These are phyloP conservation scores for Glomeris marginata DNA, from an alignment of 2,888 invertebrate genomes.

Conservation along the genomic window DNA sequence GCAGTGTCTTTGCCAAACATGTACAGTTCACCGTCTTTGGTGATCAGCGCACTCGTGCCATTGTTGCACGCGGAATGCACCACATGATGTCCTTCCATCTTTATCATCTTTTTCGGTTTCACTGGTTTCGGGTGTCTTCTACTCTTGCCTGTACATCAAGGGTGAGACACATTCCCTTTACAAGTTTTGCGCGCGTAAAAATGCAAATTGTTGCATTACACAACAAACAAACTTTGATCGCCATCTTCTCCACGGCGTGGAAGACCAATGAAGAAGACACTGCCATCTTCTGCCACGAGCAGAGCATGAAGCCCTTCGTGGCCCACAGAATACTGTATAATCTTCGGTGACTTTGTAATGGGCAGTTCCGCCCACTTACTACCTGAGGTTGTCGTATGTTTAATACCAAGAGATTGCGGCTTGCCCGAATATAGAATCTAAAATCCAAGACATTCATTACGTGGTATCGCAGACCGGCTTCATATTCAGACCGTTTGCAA, in stretches of 20 bases:
- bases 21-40: conserved; percentile 71
- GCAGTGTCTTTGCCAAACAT: conserved; percentile 91
- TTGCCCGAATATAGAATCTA: conserved; percentile 76
- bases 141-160: conserved; percentile 26
- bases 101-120: conserved; percentile 81
- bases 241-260: conserved; percentile 88
- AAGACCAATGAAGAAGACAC: conserved; percentile 71
- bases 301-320: conserved; percentile 88
- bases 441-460: conserved; percentile 14
- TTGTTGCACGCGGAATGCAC: conserved; percentile 81
- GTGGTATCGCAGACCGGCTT: not conserved
- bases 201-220: too few relatives aligned
- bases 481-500: too few relatives aligned
- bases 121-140: conserved; percentile 74
- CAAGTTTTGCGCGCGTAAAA: too few relatives aligned
- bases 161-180: too few relatives aligned
- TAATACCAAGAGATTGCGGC: conserved; percentile 69
- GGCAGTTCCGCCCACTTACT: conserved; percentile 36
- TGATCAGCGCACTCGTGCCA: conserved; percentile 84
- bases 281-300: conserved; percentile 81
- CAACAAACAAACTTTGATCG: conserved; percentile 53
- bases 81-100: conserved; percentile 71
- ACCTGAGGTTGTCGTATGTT: conserved; percentile 34
- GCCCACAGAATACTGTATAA: conserved; percentile 67
- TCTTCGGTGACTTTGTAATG: conserved; percentile 54